These are phyloP conservation scores for Ataeniobius toweri DNA, from an alignment of 2,797 vertebrate genomes.

Conservation along the genomic window DNA sequence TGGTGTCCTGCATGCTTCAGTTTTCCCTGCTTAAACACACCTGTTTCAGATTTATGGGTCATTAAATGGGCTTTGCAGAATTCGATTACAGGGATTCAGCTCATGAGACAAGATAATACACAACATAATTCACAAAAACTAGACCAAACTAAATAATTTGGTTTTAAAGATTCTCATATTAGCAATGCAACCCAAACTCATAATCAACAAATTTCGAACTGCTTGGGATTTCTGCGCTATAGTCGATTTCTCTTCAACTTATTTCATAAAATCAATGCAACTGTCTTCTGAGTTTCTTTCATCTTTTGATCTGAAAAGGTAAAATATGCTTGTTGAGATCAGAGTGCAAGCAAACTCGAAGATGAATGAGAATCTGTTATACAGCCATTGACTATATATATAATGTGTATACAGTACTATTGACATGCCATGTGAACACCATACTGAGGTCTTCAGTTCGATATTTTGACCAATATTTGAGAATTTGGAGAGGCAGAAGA, in stretches of 20 bases:
- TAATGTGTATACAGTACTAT: background rate
- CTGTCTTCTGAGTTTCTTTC: constrained; percentile 27
- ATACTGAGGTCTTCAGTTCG: background rate
- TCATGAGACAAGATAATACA: background rate
- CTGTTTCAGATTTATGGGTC: background rate
- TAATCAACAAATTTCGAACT: background rate
- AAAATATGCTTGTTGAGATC: constrained; percentile 10
- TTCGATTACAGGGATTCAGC: background rate
- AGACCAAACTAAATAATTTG: background rate
- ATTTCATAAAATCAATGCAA: constrained; percentile 5
- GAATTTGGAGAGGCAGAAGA: background rate
- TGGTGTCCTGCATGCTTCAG: background rate
- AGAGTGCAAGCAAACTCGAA: background rate
- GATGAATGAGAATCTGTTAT: constrained; percentile 23
- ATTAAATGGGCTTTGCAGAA: background rate
- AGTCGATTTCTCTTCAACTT: constrained; percentile 5
- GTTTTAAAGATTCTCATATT: background rate
- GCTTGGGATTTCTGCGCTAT: background rate
- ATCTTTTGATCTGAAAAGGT: constrained; percentile 10
- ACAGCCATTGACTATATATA: background rate
- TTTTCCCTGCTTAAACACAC: background rate
- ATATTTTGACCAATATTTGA: background rate
- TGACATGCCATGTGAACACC: background rate
- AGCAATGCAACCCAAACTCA: background rate
- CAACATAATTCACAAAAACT: background rate